Percentiles rank a stretch among this genome's conserved stretches.
phyloP scores from a whole-genome alignment of 2,113 vertebrate species.

The Apteryx owenii region DNA sequence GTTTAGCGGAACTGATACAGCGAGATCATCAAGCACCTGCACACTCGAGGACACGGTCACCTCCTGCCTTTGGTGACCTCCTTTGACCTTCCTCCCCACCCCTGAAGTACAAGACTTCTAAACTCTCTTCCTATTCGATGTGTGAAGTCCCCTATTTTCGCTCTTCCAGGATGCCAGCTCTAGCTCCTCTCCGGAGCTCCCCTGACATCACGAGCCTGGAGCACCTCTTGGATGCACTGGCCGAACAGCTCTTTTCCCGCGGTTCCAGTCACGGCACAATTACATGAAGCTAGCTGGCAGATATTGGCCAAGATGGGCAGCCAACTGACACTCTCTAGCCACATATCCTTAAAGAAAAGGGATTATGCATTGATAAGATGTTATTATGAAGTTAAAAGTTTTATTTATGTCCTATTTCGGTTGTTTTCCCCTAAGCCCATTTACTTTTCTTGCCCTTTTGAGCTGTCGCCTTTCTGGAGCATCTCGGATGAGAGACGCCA shows the following conservation, averaged over 20 bases:
- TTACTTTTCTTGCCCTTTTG: not conserved
- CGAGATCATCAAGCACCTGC: not conserved
- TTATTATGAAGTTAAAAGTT: not conserved
- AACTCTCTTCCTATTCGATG: not conserved
- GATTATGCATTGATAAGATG: not conserved
- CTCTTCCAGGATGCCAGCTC: not conserved
- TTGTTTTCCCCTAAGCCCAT: not conserved
- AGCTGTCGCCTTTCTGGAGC: not conserved
- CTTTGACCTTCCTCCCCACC: not conserved
- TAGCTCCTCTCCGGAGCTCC: not conserved
- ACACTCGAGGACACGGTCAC: not conserved
- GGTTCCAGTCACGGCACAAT: too few relatives aligned
- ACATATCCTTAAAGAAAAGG: not conserved
- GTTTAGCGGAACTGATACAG: not conserved
- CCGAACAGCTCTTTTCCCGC: not conserved
- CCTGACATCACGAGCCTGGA: not conserved
- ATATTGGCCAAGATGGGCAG: not conserved
- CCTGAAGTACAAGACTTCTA: not conserved
- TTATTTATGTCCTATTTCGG: not conserved
- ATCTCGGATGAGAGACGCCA: not conserved
- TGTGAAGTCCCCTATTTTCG: not conserved
- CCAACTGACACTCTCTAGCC: not conserved
- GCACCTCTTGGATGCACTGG: not conserved
- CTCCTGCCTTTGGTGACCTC: not conserved
- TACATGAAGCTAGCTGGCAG: not conserved